Evolutionary conservation across 2,888 invertebrate species (phyloP).

Genomic region (Erpobdella octoculata): DNA sequence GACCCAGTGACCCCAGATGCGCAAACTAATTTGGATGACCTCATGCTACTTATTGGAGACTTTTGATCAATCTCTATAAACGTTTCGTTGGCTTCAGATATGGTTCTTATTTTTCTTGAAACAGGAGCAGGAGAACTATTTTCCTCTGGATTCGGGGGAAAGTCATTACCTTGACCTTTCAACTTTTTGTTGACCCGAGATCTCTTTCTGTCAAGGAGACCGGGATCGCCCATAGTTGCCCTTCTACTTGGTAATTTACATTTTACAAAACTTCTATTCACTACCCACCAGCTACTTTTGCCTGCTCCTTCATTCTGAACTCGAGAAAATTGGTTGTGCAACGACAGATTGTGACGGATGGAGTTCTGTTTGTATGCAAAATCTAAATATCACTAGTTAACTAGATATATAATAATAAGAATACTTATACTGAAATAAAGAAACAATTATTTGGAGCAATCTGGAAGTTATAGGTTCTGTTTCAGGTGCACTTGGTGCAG

Average conservation of each 20-base stretch:
- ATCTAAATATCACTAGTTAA: background rate
- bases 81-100: background rate
- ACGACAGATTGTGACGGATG: conserved; percentile 27
- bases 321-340: conserved; percentile 24
- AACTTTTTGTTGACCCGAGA: background rate
- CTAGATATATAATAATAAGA: background rate
- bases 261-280: conserved; percentile 20
- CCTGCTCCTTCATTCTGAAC: conserved; percentile 29
- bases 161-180: conserved; percentile 6
- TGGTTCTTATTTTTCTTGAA: conserved; percentile 13
- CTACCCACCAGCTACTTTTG: conserved; percentile 30
- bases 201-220: conserved; percentile 16
- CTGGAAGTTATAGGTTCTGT: background rate
- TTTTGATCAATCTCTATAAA: background rate
- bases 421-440: background rate
- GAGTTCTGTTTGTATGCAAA: conserved; percentile 20
- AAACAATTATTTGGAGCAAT: background rate
- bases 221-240: conserved; percentile 24
- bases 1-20: no score
- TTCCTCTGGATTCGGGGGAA: background rate
- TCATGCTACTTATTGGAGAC: background rate
- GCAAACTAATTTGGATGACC: no score
- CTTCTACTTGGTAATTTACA: conserved; percentile 7
- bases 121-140: background rate
- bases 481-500: background rate